Evolutionary conservation across 1,140 invertebrate species (phyloP).

Genomic region (Psix sp.): DNA sequence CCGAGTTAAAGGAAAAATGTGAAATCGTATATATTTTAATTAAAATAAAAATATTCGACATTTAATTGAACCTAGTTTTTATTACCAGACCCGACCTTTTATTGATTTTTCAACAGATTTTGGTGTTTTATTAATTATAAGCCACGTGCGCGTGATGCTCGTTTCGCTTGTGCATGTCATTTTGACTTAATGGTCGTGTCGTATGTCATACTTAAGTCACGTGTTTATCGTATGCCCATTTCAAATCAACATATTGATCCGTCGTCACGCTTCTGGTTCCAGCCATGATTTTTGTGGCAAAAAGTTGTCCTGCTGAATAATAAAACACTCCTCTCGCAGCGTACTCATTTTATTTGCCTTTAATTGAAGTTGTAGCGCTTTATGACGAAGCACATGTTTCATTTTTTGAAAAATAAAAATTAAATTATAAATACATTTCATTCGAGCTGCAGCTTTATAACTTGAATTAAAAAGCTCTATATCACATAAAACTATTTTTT

Average conservation of each 20-base stretch:
- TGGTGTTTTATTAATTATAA: constrained; percentile 10
- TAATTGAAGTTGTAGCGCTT: no score
- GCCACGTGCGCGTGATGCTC: constrained; percentile 20
- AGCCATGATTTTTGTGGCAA: no score
- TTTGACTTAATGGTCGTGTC: constrained; percentile 25
- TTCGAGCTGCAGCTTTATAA: no score
- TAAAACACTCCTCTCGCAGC: no score
- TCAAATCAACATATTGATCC: not conserved
- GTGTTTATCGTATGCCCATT: constrained; percentile 9
- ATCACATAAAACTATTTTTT: no score
- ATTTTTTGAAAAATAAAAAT: constrained; percentile 7
- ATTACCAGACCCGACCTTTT: constrained; percentile 5
- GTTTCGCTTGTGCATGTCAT: constrained; percentile 15
- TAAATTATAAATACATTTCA: constrained; percentile 1
- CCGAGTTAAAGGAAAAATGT: constrained; percentile 55
- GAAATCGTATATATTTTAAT: constrained; percentile 61
- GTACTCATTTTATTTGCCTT: no score
- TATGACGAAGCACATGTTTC: constrained; percentile 17
- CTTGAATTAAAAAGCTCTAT: no score
- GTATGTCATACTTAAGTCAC: constrained; percentile 14
- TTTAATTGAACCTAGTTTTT: constrained; percentile 11
- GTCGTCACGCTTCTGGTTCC: no score
- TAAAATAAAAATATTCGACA: constrained; percentile 59
- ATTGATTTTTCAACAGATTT: constrained; percentile 29
- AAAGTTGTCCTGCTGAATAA: no score